Base-by-base conservation (phyloP, 2,888 invertebrate genomes). In the Ophonus ardosiacus region DNA sequence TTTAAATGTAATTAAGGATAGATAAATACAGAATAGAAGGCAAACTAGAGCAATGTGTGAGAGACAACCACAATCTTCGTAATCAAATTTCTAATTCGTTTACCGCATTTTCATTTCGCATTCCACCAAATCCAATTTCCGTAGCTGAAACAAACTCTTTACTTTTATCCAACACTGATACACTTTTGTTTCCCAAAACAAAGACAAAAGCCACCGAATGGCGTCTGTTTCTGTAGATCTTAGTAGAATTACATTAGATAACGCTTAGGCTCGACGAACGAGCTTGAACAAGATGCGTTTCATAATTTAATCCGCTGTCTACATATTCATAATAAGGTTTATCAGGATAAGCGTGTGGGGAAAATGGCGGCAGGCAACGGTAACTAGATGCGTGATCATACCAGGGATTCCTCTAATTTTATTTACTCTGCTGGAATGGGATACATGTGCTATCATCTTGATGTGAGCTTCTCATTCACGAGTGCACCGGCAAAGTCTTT, bases 361-460 rank as follows among this genome's bases (percentile, higher is more conserved):
- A 10, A 74, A 24, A 13, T 24, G 43, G 43, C 43, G 43, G 43
- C 10, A 51, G 13, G 13, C 43, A 18, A 17, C 71, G 71, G 18
- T 74, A 74, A 74, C 43, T 74, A 43, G 43, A 43, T 74, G 71
- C 71, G 71, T 74, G 81, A 63, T 63, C 57, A 40, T 81, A 63
- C 21, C 51, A 24, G 65, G 65, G 31, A 81, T 65, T 40, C 21
- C 81, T 63, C 81, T 81, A 81, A 81, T 81, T 81, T 81, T 81
- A 81, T 81, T 81, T 81, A 81, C 81, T 17, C 68, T 65, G 51
- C 65, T 15, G 43, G 81, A 81, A 81, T 81, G 68, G 68, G 65
- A 81, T 81, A 81, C 81, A 81, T 81, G 81, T 81, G 63, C 65
- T 81, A 81, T 81, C 81, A 81, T 65, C 40, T 17, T 65, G 81